phyloP scores from a whole-genome alignment of 2,113 vertebrate genomes.

The Gambusia holbrooki region DNA sequence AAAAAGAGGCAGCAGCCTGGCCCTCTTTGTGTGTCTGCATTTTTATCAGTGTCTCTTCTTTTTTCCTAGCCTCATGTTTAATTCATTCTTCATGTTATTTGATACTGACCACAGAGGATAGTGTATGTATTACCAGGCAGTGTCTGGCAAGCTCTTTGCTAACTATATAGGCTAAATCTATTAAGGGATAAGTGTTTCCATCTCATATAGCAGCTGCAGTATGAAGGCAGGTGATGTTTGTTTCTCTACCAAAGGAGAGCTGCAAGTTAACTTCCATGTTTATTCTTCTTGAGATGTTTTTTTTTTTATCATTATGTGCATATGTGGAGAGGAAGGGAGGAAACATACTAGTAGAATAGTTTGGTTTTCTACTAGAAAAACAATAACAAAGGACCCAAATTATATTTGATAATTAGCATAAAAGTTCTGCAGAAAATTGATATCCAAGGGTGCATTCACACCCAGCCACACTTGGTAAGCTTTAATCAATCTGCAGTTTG shows the following conservation, averaged over 20 bases:
- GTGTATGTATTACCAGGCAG: constrained; percentile 26
- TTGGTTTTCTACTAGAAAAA: no score
- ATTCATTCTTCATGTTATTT: constrained; percentile 50
- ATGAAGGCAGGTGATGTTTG: not conserved
- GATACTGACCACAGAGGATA: constrained; percentile 24
- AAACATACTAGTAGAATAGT: no score
- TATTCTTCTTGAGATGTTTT: not conserved
- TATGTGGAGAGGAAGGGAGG: no score
- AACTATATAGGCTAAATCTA: constrained; percentile 19
- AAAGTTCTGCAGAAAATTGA: no score
- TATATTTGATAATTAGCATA: not conserved
- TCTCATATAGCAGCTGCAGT: not conserved
- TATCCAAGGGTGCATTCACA: no score
- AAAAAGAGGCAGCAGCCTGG: not conserved
- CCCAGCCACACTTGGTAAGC: no score
- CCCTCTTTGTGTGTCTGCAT: not conserved
- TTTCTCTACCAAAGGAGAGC: not conserved
- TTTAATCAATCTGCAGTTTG: no score
- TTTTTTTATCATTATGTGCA: not conserved
- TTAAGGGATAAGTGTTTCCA: constrained; percentile 18
- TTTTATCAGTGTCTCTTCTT: constrained; percentile 2
- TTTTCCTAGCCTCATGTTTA: constrained; percentile 49
- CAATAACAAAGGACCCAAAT: not conserved
- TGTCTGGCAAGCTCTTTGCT: constrained; percentile 26
- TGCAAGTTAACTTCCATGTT: not conserved